Evolutionary conservation across 2,113 vertebrate genomes (phyloP).

Genomic region (Lepisosteus oculatus): DNA sequence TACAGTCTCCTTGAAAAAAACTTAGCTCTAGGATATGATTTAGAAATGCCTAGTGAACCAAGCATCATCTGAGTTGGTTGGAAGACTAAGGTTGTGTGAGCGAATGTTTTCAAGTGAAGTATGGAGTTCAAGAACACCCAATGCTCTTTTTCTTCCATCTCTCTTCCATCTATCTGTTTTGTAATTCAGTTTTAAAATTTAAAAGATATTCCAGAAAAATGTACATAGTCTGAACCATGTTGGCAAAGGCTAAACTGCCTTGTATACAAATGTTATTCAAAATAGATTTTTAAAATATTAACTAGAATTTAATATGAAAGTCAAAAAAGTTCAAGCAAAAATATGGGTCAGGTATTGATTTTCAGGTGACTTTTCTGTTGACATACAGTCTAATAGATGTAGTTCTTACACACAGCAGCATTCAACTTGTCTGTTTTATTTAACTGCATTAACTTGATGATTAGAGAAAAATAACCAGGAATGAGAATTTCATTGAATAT

Average conservation of each 20-base stretch:
- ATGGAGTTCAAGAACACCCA: too few species aligned
- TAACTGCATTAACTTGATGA: neutral
- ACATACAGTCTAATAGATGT: neutral
- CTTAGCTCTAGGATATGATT: too few species aligned
- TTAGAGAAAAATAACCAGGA: conserved; percentile 14
- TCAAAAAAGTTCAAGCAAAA: neutral
- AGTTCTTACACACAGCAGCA: conserved; percentile 9
- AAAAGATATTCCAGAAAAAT: too few species aligned
- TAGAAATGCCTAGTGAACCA: too few species aligned
- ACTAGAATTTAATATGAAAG: neutral
- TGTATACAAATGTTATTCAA: too few species aligned
- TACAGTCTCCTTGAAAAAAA: too few species aligned
- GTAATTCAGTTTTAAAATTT: neutral
- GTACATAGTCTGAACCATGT: too few species aligned
- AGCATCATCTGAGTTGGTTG: too few species aligned
- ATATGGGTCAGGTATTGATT: neutral
- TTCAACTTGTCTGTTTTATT: neutral
- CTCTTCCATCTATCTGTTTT: neutral
- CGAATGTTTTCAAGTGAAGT: too few species aligned
- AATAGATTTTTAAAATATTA: too few species aligned
- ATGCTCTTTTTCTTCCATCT: neutral
- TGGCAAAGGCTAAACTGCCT: too few species aligned
- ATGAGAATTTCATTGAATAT: neutral
- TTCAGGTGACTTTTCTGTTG: conserved; percentile 8
- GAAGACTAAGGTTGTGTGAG: too few species aligned